A percentile compares a stretch with the other conserved stretches of the same genome.
Conservation (phyloP, 2,797 vertebrate genomes). For the Malacoraja senta region DNA sequence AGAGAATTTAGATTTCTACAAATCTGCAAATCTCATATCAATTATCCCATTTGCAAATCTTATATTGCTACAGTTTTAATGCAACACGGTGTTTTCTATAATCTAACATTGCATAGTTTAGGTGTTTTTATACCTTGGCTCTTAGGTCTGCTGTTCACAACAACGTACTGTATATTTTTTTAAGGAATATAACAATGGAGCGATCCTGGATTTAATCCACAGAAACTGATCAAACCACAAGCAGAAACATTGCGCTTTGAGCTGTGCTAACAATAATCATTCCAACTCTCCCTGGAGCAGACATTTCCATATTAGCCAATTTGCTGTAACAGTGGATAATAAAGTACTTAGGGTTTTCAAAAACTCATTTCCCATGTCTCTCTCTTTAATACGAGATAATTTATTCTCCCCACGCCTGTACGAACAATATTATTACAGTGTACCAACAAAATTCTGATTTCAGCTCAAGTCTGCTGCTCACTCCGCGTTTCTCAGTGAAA, state of each 20-base stretch:
- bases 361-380: conserved; percentile 55
- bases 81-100: background rate
- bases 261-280: conserved; percentile 83
- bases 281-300: conserved; percentile 75
- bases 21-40: background rate
- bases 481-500: conserved; percentile 66
- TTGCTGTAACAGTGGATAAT: conserved; percentile 83
- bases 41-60: background rate
- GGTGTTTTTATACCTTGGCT: conserved; percentile 3
- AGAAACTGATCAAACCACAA: conserved; percentile 87
- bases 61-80: background rate
- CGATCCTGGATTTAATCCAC: conserved; percentile 80
- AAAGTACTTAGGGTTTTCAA: conserved; percentile 74
- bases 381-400: conserved; percentile 65
- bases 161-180: conserved; percentile 48
- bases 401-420: conserved; percentile 80
- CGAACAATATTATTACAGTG: conserved; percentile 71
- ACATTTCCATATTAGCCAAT: conserved; percentile 60
- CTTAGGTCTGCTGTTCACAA: conserved; percentile 31
- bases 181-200: conserved; percentile 61
- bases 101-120: background rate
- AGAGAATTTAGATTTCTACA: background rate
- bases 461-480: conserved; percentile 64
- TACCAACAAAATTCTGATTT: conserved; percentile 55
- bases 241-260: conserved; percentile 84